Conservation (phyloP, 2,113 vertebrate species). For the Catharus fuscescens region DNA sequence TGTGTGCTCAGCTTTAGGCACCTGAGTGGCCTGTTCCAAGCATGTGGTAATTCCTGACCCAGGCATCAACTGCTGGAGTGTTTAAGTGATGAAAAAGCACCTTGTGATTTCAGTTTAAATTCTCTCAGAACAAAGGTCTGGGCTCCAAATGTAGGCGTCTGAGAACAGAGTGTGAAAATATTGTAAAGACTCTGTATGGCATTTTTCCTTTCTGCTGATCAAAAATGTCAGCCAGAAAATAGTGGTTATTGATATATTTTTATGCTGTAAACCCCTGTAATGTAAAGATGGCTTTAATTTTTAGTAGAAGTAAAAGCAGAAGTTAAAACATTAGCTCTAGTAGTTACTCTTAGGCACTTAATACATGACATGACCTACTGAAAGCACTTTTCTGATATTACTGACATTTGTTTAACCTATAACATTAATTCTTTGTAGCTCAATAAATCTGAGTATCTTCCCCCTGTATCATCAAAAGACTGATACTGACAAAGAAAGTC, state of each 20-base stretch:
- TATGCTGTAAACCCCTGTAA: background rate
- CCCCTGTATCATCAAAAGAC: conserved; percentile 52
- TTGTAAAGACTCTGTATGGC: background rate
- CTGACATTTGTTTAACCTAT: conserved; percentile 74
- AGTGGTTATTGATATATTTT: background rate
- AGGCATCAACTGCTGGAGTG: background rate
- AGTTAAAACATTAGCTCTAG: background rate
- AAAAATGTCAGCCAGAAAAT: background rate
- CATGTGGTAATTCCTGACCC: background rate
- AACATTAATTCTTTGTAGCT: conserved; percentile 61
- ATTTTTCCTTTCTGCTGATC: background rate
- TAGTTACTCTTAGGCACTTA: background rate
- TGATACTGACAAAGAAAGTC: conserved; percentile 73
- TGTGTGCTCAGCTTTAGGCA: background rate
- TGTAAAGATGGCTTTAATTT: background rate
- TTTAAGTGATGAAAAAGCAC: background rate
- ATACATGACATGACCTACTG: conserved; percentile 31
- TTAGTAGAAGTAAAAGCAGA: background rate
- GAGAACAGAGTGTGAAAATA: background rate
- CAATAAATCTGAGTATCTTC: conserved; percentile 71
- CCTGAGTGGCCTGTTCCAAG: background rate
- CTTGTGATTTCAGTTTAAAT: background rate
- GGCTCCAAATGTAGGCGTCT: background rate
- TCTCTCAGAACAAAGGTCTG: background rate
- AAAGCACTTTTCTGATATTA: conserved; percentile 66